Conservation (phyloP, 2,888 invertebrate genomes). For the Teleiodes luculella region DNA sequence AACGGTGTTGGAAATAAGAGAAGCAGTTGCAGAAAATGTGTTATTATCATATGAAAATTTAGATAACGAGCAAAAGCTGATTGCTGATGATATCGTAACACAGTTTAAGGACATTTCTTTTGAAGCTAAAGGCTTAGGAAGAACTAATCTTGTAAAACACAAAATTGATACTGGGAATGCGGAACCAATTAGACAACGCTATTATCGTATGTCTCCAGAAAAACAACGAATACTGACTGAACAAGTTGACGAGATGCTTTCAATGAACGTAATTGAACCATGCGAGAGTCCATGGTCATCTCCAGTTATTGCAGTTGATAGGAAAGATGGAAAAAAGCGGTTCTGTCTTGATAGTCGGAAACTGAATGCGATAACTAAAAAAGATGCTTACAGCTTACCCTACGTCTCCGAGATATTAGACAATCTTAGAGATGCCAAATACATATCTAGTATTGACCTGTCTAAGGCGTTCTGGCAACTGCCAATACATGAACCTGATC, state of each 20-base stretch:
- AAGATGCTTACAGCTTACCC: neutral
- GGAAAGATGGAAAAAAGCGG: conserved; percentile 22
- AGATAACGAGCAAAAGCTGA: conserved; percentile 4
- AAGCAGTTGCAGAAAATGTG: too few relatives aligned
- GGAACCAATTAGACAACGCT: conserved; percentile 28
- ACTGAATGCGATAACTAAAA: neutral
- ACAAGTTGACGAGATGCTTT: conserved; percentile 26
- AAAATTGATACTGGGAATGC: conserved; percentile 26
- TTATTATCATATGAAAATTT: conserved; percentile 5
- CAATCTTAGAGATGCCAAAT: too few relatives aligned
- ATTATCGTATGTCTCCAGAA: conserved; percentile 28
- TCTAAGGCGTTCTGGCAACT: too few relatives aligned
- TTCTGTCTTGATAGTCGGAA: too few relatives aligned
- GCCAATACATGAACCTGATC: too few relatives aligned
- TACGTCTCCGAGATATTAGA: too few relatives aligned
- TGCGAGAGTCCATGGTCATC: conserved; percentile 26
- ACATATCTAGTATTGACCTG: too few relatives aligned
- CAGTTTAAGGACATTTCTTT: conserved; percentile 23
- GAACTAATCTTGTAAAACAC: conserved; percentile 22
- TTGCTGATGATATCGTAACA: conserved; percentile 17
- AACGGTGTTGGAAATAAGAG: neutral
- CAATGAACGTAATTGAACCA: too few relatives aligned
- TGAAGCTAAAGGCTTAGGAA: conserved; percentile 23
- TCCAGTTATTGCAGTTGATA: conserved; percentile 17
- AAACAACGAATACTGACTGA: conserved; percentile 22